A percentile compares a stretch with the other conserved stretches of the same genome.
Conservation (phyloP, 2,113 vertebrate species). For the Pseudonaja textilis region DNA sequence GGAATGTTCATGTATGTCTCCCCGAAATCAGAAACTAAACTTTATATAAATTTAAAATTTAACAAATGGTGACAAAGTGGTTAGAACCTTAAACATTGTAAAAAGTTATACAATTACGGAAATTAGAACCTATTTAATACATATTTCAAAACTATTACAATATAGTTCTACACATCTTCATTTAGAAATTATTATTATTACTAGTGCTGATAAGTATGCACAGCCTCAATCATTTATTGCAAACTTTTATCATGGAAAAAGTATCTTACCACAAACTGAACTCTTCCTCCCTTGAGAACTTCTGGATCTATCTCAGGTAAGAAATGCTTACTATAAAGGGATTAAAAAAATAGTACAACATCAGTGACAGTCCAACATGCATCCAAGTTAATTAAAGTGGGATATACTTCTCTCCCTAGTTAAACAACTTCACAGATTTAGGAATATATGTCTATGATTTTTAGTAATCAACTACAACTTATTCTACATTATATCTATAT, state of each 20-base stretch:
- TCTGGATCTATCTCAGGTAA: slow-evolving; percentile 83
- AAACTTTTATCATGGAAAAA: slow-evolving; percentile 38
- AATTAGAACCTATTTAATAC: not conserved
- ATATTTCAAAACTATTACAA: not conserved
- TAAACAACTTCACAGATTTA: not conserved
- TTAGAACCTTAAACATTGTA: not conserved
- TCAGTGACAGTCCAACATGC: slow-evolving; percentile 29
- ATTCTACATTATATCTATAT: not conserved
- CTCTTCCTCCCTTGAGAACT: slow-evolving; percentile 76
- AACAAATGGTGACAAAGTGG: not conserved
- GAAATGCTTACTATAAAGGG: slow-evolving; percentile 73
- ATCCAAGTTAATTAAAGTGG: not conserved
- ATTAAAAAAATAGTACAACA: slow-evolving; percentile 39
- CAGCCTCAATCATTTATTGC: not conserved
- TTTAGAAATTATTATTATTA: not conserved
- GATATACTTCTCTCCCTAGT: not conserved
- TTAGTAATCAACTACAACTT: not conserved
- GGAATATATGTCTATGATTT: not conserved
- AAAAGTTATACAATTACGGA: not conserved
- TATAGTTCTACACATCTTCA: not conserved
- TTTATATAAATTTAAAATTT: not conserved
- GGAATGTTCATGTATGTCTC: not conserved
- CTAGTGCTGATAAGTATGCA: not conserved
- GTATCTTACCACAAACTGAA: slow-evolving; percentile 88
- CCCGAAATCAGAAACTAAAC: not conserved